Conservation (phyloP, 2,888 invertebrate genomes). For the Polydrusus pterygomalis region DNA sequence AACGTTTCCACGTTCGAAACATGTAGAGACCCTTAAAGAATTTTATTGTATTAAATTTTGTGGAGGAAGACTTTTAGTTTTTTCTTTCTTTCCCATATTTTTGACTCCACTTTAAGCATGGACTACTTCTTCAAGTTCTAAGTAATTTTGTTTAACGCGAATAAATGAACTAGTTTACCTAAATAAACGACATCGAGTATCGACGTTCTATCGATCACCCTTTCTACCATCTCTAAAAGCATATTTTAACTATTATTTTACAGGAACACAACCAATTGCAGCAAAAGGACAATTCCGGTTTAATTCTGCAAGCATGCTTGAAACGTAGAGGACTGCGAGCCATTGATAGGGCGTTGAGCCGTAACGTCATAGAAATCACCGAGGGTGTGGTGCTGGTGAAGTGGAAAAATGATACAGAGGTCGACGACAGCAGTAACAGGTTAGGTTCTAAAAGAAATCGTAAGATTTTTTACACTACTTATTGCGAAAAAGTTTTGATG, state of each 20-base stretch:
- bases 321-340: conserved; percentile 75
- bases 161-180: too few species aligned
- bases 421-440: conserved; percentile 8
- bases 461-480: too few species aligned
- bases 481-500: too few species aligned
- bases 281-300: conserved; percentile 32
- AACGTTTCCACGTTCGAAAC: too few species aligned
- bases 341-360: conserved; percentile 76
- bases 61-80: too few species aligned
- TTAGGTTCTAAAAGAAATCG: conserved; percentile 5
- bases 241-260: conserved; percentile 12
- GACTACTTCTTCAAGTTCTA: too few species aligned
- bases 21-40: too few species aligned
- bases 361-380: conserved; percentile 78
- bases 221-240: background rate
- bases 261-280: conserved; percentile 28
- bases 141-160: too few species aligned
- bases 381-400: conserved; percentile 79
- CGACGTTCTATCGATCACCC: background rate
- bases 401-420: conserved; percentile 48
- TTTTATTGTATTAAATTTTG: too few species aligned
- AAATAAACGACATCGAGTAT: background rate
- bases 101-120: too few species aligned
- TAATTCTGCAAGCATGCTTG: conserved; percentile 69
- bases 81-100: too few species aligned